Evolutionary conservation across 1,140 invertebrate genomes (phyloP), one percentile per base, ranked within the genome.

Genomic region (Akabosia matsudoensis): DNA sequence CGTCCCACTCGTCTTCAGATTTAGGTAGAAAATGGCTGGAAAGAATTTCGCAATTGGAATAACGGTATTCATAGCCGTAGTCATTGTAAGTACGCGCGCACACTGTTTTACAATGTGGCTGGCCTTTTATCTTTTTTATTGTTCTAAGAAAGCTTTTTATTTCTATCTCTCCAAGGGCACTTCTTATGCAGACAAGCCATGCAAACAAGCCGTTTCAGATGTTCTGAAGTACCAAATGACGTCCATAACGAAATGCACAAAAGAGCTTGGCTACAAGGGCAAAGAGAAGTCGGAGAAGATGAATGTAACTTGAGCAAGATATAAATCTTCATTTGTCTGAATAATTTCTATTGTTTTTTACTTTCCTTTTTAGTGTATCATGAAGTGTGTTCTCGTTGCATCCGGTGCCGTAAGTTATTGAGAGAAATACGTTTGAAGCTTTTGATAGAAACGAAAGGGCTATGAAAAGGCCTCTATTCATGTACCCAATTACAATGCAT

Each of bases 331-430:
- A 13, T 30, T 24, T 4, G 28, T 28, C 67, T 34, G 61, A 75
- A n/a, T 13, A 7, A 28, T 10, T 61, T 22, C 24, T 61, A 7
- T 61, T n/a, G 24, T 28, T 70, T 28, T 16, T 16, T 31, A n/a
- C 22, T 45, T 72, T 70, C 22, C 28, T 72, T 72, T 72, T 34
- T 34, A 77, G 76, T 77, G 76, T 26, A 77, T 77, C 37, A 77
- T 77, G 76, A 77, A 77, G 51, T 77, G 76, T 24, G 72, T 74
- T 26, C 54, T 76, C 7, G 61, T 76, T 1, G 26, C 45, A 72
- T 54, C 51, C 28, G 75, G 75, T 18, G 52, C 16, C 0, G 74
- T 75, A 70, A 70, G 74, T 45, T 22, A n/a, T 33, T 13, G 3
- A 54, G 1, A 74, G 24, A 7, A 56, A 56, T 13, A 56, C 37